These are phyloP conservation scores for Apeira syringaria DNA, from an alignment of 2,888 invertebrate species.

Conservation along the genomic window DNA sequence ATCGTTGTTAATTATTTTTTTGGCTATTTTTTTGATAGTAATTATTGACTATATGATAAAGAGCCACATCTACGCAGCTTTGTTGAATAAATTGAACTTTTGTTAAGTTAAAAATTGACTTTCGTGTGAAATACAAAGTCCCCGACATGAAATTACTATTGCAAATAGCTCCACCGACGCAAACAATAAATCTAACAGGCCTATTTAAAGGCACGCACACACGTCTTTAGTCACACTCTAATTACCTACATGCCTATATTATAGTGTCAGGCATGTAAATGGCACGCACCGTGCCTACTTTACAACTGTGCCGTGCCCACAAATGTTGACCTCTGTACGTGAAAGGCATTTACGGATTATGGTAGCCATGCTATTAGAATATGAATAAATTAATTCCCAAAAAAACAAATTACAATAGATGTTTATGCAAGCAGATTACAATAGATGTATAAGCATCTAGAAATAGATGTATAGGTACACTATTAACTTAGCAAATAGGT, in stretches of 20 bases:
- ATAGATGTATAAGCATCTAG: too few relatives aligned
- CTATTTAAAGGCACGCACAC: slow-evolving; percentile 36
- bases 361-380: slow-evolving; percentile 9
- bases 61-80: too few relatives aligned
- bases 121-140: slow-evolving; percentile 4
- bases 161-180: slow-evolving; percentile 23
- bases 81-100: too few relatives aligned
- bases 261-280: slow-evolving; percentile 39
- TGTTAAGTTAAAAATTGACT: slow-evolving; percentile 1
- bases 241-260: slow-evolving; percentile 44
- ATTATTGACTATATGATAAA: too few relatives aligned
- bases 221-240: slow-evolving; percentile 35
- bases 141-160: slow-evolving; percentile 10
- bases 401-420: slow-evolving; percentile 17
- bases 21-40: too few relatives aligned
- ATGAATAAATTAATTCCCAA: slow-evolving; percentile 13
- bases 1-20: too few relatives aligned
- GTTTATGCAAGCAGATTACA: too few relatives aligned
- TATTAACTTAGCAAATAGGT: too few relatives aligned
- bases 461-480: too few relatives aligned
- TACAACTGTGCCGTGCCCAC: slow-evolving; percentile 39
- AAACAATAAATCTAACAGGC: slow-evolving; percentile 26
- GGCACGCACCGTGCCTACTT: slow-evolving; percentile 40
- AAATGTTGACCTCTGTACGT: slow-evolving; percentile 34
- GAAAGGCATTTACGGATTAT: slow-evolving; percentile 20